Evolutionary conservation across 1,140 invertebrate genomes (phyloP).

Genomic region (Lepidostoma basale): DNA sequence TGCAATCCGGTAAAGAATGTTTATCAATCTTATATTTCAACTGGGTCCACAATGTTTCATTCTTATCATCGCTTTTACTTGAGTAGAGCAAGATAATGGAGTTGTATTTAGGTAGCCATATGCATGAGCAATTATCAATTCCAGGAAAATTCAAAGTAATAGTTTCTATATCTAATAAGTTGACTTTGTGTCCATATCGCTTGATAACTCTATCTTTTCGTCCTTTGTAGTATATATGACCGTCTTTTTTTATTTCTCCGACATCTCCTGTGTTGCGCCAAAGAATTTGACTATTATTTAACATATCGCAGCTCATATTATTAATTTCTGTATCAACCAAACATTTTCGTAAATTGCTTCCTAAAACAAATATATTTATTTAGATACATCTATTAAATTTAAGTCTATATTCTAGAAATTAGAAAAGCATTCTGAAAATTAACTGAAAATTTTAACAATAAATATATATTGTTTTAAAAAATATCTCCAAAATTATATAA

Average conservation of each 20-base stretch:
- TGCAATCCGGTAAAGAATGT: constrained; percentile 59
- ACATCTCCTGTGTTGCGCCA: constrained; percentile 74
- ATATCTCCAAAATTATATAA: no score
- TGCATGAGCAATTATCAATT: constrained; percentile 59
- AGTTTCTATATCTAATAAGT: constrained; percentile 66
- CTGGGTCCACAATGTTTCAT: constrained; percentile 42
- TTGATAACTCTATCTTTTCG: constrained; percentile 74
- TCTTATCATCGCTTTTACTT: constrained; percentile 46
- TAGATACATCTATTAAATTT: constrained; percentile 15
- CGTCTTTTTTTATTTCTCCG: constrained; percentile 61
- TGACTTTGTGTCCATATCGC: constrained; percentile 73
- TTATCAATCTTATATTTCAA: constrained; percentile 34
- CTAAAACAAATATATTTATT: constrained; percentile 52
- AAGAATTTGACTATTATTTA: constrained; percentile 50
- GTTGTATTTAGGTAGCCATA: constrained; percentile 59
- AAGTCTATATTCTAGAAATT: no score
- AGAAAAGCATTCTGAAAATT: no score
- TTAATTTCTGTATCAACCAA: constrained; percentile 50
- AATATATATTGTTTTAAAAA: no score
- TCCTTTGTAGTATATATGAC: constrained; percentile 67
- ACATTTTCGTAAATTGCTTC: constrained; percentile 68
- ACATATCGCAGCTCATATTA: neutral
- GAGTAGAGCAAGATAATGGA: constrained; percentile 62
- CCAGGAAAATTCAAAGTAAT: constrained; percentile 55
- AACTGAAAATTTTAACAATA: no score